phyloP scores from a whole-genome alignment of 2,888 invertebrate species.

The Spilosoma lubricipeda region DNA sequence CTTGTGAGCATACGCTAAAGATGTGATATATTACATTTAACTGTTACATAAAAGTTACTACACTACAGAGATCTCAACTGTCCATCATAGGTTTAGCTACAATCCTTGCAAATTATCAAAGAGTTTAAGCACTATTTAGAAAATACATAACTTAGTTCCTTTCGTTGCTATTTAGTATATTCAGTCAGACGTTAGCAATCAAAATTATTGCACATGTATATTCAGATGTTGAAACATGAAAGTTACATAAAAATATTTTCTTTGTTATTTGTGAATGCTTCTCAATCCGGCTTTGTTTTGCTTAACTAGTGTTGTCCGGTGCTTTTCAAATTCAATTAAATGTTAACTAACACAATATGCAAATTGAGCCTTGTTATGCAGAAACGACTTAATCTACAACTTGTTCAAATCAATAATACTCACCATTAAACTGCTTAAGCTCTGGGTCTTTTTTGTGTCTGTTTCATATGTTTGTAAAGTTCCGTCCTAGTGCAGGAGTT shows the following conservation, averaged over 20 bases:
- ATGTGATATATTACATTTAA: conserved; percentile 43
- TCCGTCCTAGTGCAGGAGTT: no score
- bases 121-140: background rate
- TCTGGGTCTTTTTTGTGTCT: no score
- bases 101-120: conserved; percentile 22
- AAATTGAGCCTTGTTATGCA: background rate
- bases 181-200: background rate
- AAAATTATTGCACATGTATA: background rate
- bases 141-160: conserved; percentile 1
- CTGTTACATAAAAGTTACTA: conserved; percentile 36
- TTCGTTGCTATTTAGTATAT: conserved; percentile 14
- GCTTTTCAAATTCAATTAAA: background rate
- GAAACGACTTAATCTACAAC: background rate
- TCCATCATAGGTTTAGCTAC: conserved; percentile 42
- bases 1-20: conserved; percentile 41
- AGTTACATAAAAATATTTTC: background rate
- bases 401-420: background rate
- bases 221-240: background rate
- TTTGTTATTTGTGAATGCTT: background rate
- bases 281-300: background rate
- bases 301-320: background rate
- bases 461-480: no score
- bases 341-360: background rate
- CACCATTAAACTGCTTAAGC: background rate
- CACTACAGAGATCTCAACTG: conserved; percentile 38